Evolutionary conservation across 1,140 invertebrate genomes (phyloP).

Genomic region (Scaptomyza hsui): DNA sequence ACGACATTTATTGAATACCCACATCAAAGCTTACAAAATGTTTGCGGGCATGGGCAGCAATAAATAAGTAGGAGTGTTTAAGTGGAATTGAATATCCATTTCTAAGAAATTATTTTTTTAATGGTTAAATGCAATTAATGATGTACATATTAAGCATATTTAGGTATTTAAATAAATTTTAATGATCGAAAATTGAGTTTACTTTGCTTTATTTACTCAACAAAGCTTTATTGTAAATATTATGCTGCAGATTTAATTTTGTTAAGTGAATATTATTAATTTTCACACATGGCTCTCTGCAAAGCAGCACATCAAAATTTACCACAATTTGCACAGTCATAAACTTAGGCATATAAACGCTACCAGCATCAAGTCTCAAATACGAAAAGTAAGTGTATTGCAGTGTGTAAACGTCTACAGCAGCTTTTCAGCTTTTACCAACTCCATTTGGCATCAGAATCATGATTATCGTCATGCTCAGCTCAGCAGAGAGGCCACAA

Average conservation of each 20-base stretch:
- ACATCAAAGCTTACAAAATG: conserved; percentile 14
- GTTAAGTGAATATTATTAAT: conserved; percentile 70
- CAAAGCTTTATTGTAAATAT: conserved; percentile 11
- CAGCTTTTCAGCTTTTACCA: conserved; percentile 12
- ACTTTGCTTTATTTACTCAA: conserved; percentile 1
- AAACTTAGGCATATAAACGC: conserved; percentile 68
- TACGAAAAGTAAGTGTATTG: conserved; percentile 19
- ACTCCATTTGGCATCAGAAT: conserved; percentile 10
- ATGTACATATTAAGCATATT: not conserved
- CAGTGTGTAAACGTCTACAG: conserved; percentile 30
- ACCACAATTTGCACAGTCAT: conserved; percentile 61
- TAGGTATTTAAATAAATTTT: too few species aligned
- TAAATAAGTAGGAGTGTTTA: too few species aligned
- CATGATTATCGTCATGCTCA: conserved; percentile 48
- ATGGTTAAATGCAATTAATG: not conserved
- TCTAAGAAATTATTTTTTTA: too few species aligned
- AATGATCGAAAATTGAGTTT: not conserved
- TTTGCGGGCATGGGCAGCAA: too few species aligned
- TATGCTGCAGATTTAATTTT: conserved; percentile 64
- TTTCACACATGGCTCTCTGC: conserved; percentile 69
- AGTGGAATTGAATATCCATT: too few species aligned
- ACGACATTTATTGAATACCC: conserved; percentile 30
- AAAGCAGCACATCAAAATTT: conserved; percentile 57
- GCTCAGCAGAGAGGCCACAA: not conserved
- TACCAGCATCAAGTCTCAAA: not conserved